A percentile compares a stretch with the other conserved stretches of the same genome.
Conservation (phyloP, 2,888 invertebrate species). For the Lypha dubia region DNA sequence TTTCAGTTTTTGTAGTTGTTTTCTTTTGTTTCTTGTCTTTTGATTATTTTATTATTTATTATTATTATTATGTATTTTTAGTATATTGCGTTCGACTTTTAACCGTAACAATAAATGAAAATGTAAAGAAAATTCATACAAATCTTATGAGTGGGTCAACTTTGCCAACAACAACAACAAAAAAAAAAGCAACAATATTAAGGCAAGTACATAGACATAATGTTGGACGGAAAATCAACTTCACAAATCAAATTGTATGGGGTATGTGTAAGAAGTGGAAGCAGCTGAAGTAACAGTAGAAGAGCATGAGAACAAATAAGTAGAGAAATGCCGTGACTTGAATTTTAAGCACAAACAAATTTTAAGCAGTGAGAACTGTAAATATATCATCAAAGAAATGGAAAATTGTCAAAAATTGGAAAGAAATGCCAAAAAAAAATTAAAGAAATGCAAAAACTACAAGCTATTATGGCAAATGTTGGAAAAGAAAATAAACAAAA, state of each 20-base stretch:
- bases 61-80: too few species aligned
- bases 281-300: slow-evolving; percentile 30
- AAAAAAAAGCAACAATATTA: slow-evolving; percentile 52
- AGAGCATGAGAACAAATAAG: slow-evolving; percentile 38
- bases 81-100: slow-evolving; percentile 58
- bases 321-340: slow-evolving; percentile 44
- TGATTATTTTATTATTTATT: slow-evolving; percentile 47
- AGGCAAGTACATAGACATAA: slow-evolving; percentile 13
- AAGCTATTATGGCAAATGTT: background rate
- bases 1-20: slow-evolving; percentile 48
- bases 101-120: slow-evolving; percentile 61
- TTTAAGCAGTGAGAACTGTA: slow-evolving; percentile 36
- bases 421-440: slow-evolving; percentile 52
- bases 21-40: slow-evolving; percentile 50
- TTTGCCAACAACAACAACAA: slow-evolving; percentile 50
- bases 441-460: background rate
- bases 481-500: slow-evolving; percentile 26
- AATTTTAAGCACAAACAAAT: slow-evolving; percentile 38
- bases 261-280: slow-evolving; percentile 11
- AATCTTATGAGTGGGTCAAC: slow-evolving; percentile 67
- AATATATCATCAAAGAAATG: slow-evolving; percentile 30
- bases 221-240: slow-evolving; percentile 20
- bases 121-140: slow-evolving; percentile 64
- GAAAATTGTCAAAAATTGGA: slow-evolving; percentile 59
- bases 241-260: slow-evolving; percentile 37